Evolutionary conservation across 2,113 vertebrate genomes (phyloP), one percentile per base, ranked within the genome.

Genomic region (Salvelinus alpinus): DNA sequence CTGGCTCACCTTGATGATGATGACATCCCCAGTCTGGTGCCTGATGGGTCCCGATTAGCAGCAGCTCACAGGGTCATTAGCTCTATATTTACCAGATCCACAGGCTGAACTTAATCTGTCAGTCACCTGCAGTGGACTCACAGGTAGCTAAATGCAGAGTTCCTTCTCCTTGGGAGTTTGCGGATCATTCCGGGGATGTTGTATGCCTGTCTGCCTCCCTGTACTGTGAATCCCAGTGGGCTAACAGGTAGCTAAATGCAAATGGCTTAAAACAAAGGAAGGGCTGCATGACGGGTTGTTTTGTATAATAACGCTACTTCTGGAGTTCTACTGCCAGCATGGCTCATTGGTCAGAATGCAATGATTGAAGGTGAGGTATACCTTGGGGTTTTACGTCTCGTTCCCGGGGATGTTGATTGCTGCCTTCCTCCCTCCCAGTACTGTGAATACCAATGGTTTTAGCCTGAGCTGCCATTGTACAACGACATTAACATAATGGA

Each of bases 401-500:
- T 44, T 44, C 9, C 9, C 9, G 11, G 38, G 38, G 9, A 44
- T 44, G 38, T 44, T 44, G 38, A 9, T 44, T 11, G 9, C 64
- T 62, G 57, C 73, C 78, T 79, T 59, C 77, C 75, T 44, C 25
- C 34, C 68, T 44, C 25, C 34, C 68, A 64, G 24, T 65, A 11
- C 83, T 73, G 13, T 84, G 81, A 88, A 89, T 84, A 88, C 85
- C 85, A 90, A 88, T 87, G 71, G 54, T 31, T 82, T 84, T 87
- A 87, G 77, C 82, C 72, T 57, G 72, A 84, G 38, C 77, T 74
- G 64, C 66, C 80, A 60, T 82, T 54, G 25, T 47, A 29, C 48
- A 31, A 75, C 62, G 6, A 34, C 51, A 87, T 88, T 87, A 84
- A 79, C 81, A 82, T 75, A 83, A 84, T 78, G 25, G 62, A 76